A percentile compares a stretch with the other conserved stretches of the same genome.
phyloP scores from a whole-genome alignment of 2,888 invertebrate genomes.

The Ormia ochracea region DNA sequence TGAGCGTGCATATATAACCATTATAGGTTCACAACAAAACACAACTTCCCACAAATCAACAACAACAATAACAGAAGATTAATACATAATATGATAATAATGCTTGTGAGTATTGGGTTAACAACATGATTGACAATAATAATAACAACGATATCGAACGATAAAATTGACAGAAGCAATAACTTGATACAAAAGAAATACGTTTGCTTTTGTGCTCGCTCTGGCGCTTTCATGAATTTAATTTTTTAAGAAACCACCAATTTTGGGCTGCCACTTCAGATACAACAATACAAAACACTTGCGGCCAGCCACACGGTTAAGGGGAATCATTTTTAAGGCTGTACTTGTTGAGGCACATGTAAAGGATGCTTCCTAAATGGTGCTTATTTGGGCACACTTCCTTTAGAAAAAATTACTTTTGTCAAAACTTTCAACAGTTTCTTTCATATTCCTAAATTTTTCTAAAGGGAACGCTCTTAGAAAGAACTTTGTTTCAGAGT shows the following conservation, averaged over 20 bases:
- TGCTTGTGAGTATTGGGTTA: constrained; percentile 48
- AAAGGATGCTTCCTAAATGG: too few species aligned
- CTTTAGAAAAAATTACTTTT: too few species aligned
- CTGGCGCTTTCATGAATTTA: background rate
- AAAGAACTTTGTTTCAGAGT: too few species aligned
- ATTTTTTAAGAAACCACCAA: constrained; percentile 34
- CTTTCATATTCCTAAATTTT: too few species aligned
- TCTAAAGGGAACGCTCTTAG: too few species aligned
- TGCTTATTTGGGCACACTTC: too few species aligned
- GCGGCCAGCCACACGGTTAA: background rate
- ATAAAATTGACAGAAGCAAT: constrained; percentile 13
- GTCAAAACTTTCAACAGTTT: too few species aligned
- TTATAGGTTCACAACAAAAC: constrained; percentile 11
- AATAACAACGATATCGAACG: constrained; percentile 47
- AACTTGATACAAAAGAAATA: background rate
- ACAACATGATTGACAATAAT: constrained; percentile 58
- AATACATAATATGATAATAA: constrained; percentile 12
- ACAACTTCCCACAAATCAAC: constrained; percentile 5
- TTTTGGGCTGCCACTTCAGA: constrained; percentile 27
- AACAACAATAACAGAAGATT: background rate
- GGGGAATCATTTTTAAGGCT: too few species aligned
- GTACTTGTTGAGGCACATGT: too few species aligned
- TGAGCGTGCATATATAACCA: background rate
- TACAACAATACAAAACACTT: background rate
- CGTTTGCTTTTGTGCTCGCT: background rate